Percentiles rank a stretch among this genome's conserved stretches.
These are phyloP conservation scores for Cichlasoma orientale DNA, from an alignment of 2,797 vertebrate species.

Conservation along the genomic window DNA sequence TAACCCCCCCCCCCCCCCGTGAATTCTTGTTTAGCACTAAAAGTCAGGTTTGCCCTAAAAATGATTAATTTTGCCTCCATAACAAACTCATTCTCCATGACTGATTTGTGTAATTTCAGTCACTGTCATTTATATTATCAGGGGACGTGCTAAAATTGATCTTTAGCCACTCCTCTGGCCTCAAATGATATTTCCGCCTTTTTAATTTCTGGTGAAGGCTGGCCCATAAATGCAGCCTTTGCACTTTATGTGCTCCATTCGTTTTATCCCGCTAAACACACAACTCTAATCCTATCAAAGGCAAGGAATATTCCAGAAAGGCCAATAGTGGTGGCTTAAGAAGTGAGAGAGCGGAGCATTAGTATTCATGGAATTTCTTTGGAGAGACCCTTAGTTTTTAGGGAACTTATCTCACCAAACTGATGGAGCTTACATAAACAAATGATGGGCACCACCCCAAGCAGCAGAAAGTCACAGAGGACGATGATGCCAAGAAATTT, in stretches of 20 bases:
- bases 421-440: constrained; percentile 35
- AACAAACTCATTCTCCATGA: constrained; percentile 55
- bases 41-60: constrained; percentile 61
- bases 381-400: constrained; percentile 55
- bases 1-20: too few relatives aligned
- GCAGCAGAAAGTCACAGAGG: background rate
- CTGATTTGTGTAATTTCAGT: constrained; percentile 65
- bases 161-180: constrained; percentile 36
- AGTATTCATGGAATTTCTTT: constrained; percentile 72
- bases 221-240: constrained; percentile 66
- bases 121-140: constrained; percentile 56
- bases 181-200: constrained; percentile 63
- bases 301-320: constrained; percentile 65
- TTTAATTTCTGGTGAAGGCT: constrained; percentile 57
- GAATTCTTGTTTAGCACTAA: constrained; percentile 29
- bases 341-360: constrained; percentile 51
- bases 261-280: constrained; percentile 73
- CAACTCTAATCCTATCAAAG: constrained; percentile 76
- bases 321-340: constrained; percentile 56
- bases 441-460: background rate
- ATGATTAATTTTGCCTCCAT: constrained; percentile 62
- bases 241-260: constrained; percentile 65
- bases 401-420: constrained; percentile 42
- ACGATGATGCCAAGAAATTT: constrained; percentile 5
- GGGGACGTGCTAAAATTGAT: constrained; percentile 56